Evolutionary conservation across 2,888 invertebrate genomes (phyloP).

Genomic region (Steinernema carpocapsae): DNA sequence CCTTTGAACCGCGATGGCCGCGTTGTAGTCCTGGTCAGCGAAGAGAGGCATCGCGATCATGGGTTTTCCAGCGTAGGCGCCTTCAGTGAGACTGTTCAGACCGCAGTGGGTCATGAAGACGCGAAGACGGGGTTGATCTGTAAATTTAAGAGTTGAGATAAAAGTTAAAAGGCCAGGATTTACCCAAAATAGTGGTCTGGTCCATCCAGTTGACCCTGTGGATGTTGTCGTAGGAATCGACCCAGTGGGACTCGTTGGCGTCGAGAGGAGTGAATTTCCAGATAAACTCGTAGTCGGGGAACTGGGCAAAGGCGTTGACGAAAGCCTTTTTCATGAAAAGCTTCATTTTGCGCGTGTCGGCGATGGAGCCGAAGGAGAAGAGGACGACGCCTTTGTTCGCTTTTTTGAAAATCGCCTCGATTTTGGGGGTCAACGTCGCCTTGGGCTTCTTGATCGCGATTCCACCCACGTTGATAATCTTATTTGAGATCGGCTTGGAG

Average conservation of each 20-base stretch:
- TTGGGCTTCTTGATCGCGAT: slow-evolving; percentile 37
- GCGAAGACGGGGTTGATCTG: neutral
- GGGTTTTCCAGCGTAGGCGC: slow-evolving; percentile 12
- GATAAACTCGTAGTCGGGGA: slow-evolving; percentile 45
- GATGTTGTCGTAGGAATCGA: slow-evolving; percentile 20
- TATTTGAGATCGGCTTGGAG: slow-evolving; percentile 12
- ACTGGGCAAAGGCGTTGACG: slow-evolving; percentile 36
- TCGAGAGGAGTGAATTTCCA: slow-evolving; percentile 37
- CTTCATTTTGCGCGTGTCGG: slow-evolving; percentile 38
- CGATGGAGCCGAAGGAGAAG: slow-evolving; percentile 44
- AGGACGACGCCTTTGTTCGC: slow-evolving; percentile 39
- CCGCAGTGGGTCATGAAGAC: slow-evolving; percentile 22
- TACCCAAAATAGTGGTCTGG: slow-evolving; percentile 29
- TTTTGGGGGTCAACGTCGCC: slow-evolving; percentile 9
- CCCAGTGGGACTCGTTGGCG: neutral
- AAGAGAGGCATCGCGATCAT: slow-evolving; percentile 8
- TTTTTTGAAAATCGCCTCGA: slow-evolving; percentile 35
- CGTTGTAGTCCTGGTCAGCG: slow-evolving; percentile 11
- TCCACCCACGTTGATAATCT: slow-evolving; percentile 35
- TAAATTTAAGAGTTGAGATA: neutral
- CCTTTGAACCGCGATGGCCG: neutral
- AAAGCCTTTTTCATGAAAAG: slow-evolving; percentile 27
- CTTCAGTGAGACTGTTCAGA: slow-evolving; percentile 11
- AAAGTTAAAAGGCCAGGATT: neutral
- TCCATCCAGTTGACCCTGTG: slow-evolving; percentile 36